These are phyloP conservation scores for Dysidea cf. avara DNA, from an alignment of 37 sponge, comb jelly and placozoan species.

Conservation along the genomic window DNA sequence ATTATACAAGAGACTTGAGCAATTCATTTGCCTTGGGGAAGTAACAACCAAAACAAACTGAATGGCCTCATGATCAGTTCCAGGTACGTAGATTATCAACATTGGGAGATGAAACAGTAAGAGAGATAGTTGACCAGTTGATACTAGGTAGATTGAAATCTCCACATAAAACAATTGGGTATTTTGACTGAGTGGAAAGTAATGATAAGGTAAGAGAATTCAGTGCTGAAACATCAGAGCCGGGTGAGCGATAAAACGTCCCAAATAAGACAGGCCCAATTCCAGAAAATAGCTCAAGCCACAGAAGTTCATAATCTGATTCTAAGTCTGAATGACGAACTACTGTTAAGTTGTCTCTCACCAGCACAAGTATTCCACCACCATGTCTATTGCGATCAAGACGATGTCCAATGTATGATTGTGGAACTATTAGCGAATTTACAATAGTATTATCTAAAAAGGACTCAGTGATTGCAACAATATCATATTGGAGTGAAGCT, in stretches of 20 bases:
- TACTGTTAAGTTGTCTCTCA: neutral
- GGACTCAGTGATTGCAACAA: too few species aligned
- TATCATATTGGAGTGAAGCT: neutral
- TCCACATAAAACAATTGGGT: constrained; percentile 18
- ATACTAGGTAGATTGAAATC: constrained; percentile 25
- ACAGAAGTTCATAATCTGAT: constrained; percentile 24
- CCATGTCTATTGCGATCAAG: constrained; percentile 7
- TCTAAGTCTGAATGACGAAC: constrained; percentile 12
- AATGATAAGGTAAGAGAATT: neutral
- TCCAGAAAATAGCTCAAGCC: constrained; percentile 1
- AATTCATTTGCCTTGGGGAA: too few species aligned
- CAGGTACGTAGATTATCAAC: too few species aligned
- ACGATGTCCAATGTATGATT: neutral
- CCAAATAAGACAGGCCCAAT: neutral
- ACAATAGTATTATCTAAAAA: neutral
- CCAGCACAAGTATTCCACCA: constrained; percentile 18
- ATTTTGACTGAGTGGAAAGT: neutral
- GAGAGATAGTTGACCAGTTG: neutral
- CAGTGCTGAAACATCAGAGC: neutral
- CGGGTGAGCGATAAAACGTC: constrained; percentile 22
- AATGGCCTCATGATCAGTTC: constrained; percentile 18
- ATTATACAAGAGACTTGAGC: too few species aligned
- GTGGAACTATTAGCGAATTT: neutral
- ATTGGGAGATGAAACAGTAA: neutral
- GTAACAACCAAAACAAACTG: neutral